phyloP scores from a whole-genome alignment of 2,797 vertebrate species.

The Gobionotothen gibberifrons region DNA sequence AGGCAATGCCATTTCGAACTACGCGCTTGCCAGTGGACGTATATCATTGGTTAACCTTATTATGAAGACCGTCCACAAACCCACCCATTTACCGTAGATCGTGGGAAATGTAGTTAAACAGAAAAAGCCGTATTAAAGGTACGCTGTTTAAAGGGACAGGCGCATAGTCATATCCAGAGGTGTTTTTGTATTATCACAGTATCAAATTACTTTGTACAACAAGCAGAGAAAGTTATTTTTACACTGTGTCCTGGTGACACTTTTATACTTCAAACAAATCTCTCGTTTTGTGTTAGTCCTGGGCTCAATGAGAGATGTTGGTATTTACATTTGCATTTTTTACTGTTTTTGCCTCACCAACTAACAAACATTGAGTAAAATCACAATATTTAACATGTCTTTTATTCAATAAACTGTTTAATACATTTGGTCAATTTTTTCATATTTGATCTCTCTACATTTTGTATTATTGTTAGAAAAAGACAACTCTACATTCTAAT shows the following conservation, averaged over 20 bases:
- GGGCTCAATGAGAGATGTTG: not conserved
- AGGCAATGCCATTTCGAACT: conserved; percentile 83
- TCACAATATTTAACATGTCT: not conserved
- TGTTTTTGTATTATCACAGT: not conserved
- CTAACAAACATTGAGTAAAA: not conserved
- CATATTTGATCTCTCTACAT: not conserved
- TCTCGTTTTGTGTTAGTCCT: not conserved
- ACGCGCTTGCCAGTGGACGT: conserved; percentile 68
- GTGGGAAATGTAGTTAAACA: conserved; percentile 72
- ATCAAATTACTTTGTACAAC: not conserved
- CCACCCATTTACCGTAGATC: conserved; percentile 14
- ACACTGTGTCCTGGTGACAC: not conserved
- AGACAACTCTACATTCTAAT: not conserved
- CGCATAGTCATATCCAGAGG: not conserved
- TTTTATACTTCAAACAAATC: not conserved
- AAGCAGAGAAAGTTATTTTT: not conserved
- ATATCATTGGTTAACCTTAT: conserved; percentile 71
- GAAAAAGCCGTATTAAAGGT: conserved; percentile 72
- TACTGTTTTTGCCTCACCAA: not conserved
- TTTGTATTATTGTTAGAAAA: not conserved
- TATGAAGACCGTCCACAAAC: conserved; percentile 30
- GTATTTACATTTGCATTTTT: not conserved
- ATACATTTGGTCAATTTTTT: not conserved
- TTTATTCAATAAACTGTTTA: not conserved
- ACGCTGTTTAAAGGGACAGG: conserved; percentile 74